Evolutionary conservation across 2,113 vertebrate species (phyloP), one percentile per base, ranked within the genome.

Genomic region (Chelonoidis abingdonii): DNA sequence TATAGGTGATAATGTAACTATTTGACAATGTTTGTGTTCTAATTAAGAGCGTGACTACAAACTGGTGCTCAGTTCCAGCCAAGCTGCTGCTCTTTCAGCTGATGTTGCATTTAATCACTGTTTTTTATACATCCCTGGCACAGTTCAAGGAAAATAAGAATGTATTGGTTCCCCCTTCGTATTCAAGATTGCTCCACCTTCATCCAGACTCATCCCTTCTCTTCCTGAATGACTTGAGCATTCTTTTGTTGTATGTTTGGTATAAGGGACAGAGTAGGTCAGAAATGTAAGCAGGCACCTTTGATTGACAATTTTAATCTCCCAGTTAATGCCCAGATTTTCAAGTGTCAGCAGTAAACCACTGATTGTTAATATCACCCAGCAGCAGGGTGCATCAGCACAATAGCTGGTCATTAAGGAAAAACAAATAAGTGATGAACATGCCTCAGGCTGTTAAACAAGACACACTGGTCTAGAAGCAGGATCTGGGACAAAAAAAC

Each of bases 1-100:
- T 98, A 98, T 89, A 96, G 97, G 95, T 96, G 95, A 95, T 97
- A 97, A 98, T 97, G 97, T 94, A 97, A 96, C 94, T 91, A 95
- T 97, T 95, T 97, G 92, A 97, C 93, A 96, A 83, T 80, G 95
- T 97, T 97, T 97, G 96, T 93, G 89, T 97, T 97, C 96, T 97
- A 98, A 98, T 98, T 98, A 97, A 97, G 94, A 95, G 88, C 86
- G 89, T 96, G 95, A 95, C 93, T 96, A 93, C 87, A 97, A 95
- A 96, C 95, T 93, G 87, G 72, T 93, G 86, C 89, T 94, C 87
- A 59, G 65, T 92, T 96, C 81, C 84, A 94, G 95, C 72, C 92
- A 96, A 96, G 83, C 80, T 93, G 91, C 76, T 93, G 41, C 93
- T 93, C 92, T 94, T 94, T 90, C 79, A 38, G 35, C 89, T 93